Evolutionary conservation across 2,888 invertebrate species (phyloP), one percentile per base, ranked within the genome.

Genomic region (Gari tellinella): DNA sequence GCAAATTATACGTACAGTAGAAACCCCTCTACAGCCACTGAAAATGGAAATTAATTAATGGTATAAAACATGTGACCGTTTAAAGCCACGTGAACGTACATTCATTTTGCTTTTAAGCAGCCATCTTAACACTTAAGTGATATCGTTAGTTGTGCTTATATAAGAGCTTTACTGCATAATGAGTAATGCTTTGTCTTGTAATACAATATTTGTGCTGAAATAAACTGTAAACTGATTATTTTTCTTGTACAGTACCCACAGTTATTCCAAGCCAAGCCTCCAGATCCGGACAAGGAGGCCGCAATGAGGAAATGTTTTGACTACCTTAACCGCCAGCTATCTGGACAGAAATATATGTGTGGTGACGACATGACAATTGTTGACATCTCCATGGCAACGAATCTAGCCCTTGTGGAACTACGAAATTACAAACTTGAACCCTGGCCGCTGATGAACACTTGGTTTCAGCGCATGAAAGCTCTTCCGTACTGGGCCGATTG

Each of bases 311-410:
- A 81, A 67, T 69, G 73, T 10, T 83, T 80, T 40, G 82, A 83
- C 51, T 79, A 80, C 52, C 69, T 83, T 55, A 80, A 83, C 56
- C 67, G 78, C n/a, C 72, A 76, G 26, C 61, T 84, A 12, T 94
- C 94, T 49, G 94, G 94, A 0, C 94, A 95, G 85, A 93, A 94
- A 78, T 97, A 94, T 92, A 94, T 93, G 40, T 96, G 96, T 17
- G 97, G 96, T 1, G 93, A 95, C 67, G 93, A 93, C 67, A 92
- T 96, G 61, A 96, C 96, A 19, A 90, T 97, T 19, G 97, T 97
- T 8, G 97, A 97, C 91, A 93, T 96, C 46, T 92, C 94, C 40
- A 90, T 96, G 51, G 92, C 95, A 38, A 94, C 95, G 10, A 93
- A 94, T 8, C 94, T 96, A 12, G 94, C 96, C 53, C 95, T 95